Conservation (phyloP, 1,140 invertebrate genomes). For the Colletes latitarsis region DNA sequence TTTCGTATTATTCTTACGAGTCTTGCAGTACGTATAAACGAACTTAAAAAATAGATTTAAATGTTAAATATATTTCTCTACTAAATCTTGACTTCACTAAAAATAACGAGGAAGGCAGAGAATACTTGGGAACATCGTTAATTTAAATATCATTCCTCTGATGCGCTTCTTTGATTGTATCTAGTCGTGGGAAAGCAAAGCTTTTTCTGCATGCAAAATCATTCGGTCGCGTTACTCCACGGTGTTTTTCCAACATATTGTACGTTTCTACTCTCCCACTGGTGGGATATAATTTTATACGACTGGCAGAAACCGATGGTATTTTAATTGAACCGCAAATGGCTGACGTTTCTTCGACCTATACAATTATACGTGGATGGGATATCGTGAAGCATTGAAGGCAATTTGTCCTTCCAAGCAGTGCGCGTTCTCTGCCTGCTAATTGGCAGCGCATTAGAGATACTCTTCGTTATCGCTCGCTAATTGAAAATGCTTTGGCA, state of each 20-base stretch:
- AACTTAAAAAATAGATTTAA: no score
- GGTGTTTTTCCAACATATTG: background rate
- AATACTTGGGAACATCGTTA: no score
- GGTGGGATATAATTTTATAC: constrained; percentile 39
- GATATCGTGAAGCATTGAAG: constrained; percentile 25
- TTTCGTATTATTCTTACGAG: no score
- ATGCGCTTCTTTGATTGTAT: background rate
- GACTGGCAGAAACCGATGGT: constrained; percentile 35
- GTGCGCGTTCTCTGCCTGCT: constrained; percentile 23
- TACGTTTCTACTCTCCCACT: constrained; percentile 27
- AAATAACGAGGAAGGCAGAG: no score
- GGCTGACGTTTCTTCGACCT: constrained; percentile 24
- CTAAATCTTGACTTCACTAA: no score
- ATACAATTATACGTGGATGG: constrained; percentile 25
- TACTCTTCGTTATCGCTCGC: constrained; percentile 41
- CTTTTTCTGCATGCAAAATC: constrained; percentile 21
- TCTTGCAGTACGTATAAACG: no score
- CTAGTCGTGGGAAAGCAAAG: background rate
- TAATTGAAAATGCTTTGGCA: constrained; percentile 51
- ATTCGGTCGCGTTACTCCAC: background rate
- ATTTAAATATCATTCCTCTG: background rate
- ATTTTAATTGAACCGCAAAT: constrained; percentile 59
- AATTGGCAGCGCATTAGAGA: constrained; percentile 56
- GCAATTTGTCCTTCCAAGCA: constrained; percentile 44
- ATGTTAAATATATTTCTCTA: no score